Conservation (phyloP, 2,888 invertebrate species). For the Eilema sororculum region DNA sequence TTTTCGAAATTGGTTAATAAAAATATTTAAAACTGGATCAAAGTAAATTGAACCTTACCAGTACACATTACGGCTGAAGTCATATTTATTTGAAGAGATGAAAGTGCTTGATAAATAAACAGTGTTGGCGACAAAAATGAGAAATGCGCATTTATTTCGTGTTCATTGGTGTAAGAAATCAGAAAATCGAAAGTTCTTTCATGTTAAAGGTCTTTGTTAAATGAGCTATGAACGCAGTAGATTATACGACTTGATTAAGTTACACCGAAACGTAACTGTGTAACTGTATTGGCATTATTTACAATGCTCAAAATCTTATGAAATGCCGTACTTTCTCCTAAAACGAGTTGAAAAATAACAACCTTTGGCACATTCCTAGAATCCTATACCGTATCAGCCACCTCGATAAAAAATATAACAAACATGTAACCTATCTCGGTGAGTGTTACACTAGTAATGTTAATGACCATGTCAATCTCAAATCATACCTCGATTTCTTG, state of each 20-base stretch:
- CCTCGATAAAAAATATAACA: too few species aligned
- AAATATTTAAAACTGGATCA: not conserved
- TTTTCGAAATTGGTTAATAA: not conserved
- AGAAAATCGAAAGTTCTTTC: constrained; percentile 59
- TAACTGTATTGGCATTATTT: too few species aligned
- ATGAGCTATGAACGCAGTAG: constrained; percentile 59
- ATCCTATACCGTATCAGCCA: too few species aligned
- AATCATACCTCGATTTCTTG: too few species aligned
- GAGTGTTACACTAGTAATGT: too few species aligned
- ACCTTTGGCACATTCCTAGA: too few species aligned
- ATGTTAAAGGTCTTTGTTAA: constrained; percentile 60
- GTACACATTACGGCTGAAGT: not conserved
- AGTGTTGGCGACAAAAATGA: constrained; percentile 41
- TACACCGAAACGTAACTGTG: constrained; percentile 38
- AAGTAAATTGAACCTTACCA: constrained; percentile 18
- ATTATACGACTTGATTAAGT: constrained; percentile 42
- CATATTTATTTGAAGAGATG: constrained; percentile 1
- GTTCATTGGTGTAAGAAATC: constrained; percentile 58
- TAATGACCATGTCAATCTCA: too few species aligned
- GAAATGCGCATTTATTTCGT: constrained; percentile 57
- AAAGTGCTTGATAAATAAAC: constrained; percentile 34
- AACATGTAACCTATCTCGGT: too few species aligned
- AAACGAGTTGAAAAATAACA: too few species aligned
- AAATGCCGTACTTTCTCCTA: too few species aligned
- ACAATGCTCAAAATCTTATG: too few species aligned